A percentile compares a stretch with the other conserved stretches of the same genome.
phyloP scores from a whole-genome alignment of 2,888 invertebrate species.

The Apamea crenata region DNA sequence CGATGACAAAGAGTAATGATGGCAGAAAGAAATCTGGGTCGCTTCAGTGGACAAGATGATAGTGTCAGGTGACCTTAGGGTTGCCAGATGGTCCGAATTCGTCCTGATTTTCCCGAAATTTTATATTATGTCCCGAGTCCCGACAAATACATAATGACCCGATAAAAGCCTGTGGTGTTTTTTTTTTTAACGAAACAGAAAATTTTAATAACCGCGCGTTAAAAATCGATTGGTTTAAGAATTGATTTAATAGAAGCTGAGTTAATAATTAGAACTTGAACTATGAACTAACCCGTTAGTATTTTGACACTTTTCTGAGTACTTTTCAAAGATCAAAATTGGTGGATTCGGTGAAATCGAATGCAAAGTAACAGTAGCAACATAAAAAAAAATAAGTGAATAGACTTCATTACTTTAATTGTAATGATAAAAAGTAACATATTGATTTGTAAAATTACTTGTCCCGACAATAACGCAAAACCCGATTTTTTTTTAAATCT shows the following conservation, averaged over 20 bases:
- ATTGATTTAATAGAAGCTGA: not conserved
- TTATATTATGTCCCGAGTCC: not conserved
- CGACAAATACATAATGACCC: not conserved
- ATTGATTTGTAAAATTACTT: too few species aligned
- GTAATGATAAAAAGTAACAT: too few species aligned
- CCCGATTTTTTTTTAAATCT: too few species aligned
- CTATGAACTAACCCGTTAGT: too few species aligned
- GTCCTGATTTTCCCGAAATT: not conserved
- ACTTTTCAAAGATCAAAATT: too few species aligned
- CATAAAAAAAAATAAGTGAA: too few species aligned
- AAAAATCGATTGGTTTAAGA: not conserved
- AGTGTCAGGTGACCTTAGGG: constrained; percentile 12
- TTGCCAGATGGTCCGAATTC: not conserved
- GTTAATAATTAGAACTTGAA: not conserved
- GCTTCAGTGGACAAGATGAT: constrained; percentile 32
- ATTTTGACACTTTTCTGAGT: too few species aligned
- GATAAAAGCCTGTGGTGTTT: not conserved
- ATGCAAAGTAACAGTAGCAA: too few species aligned
- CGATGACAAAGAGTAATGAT: constrained; percentile 40
- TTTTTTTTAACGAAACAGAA: not conserved
- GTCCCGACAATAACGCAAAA: too few species aligned
- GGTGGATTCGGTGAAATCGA: too few species aligned
- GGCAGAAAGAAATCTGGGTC: not conserved
- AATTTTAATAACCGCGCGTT: not conserved
- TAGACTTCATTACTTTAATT: too few species aligned